Evolutionary conservation across 1,140 invertebrate genomes (phyloP), one percentile per base, ranked within the genome.

Genomic region (Penaeus indicus): DNA sequence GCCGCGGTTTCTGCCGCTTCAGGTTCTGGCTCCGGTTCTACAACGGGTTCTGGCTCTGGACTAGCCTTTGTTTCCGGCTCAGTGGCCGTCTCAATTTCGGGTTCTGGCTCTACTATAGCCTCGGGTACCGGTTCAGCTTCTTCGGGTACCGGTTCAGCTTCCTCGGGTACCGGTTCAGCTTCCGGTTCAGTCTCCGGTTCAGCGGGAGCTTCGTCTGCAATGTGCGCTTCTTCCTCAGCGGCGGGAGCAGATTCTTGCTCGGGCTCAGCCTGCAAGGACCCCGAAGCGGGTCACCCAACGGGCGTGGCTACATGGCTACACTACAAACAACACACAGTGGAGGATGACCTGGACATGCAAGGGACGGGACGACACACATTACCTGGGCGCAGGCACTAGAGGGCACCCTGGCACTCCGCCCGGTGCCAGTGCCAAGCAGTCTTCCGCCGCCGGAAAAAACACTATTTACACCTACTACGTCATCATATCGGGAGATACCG

Each of bases 251-350:
- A 13, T 47, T 81, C 86, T 21, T 86, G 72, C 60, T 47, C 54
- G 25, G 62, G 47, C 60, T 85, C 77, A 64, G 85, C 84, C 78
- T 81, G 88, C 38, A 84, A 85, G 80, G 75, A 89, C 60, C 81
- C 67, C 60, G 54, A 67, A 72, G 75, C 27, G 25, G 79, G 64
- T 89, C 83, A 85, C 62, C 84, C 42, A 25, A 25, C 32, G 21
- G 60, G 22, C 32, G 38, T 32, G 67, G n/a, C 75, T 42, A 77
- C 75, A n/a, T 11, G 11, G 61, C 60, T 64, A 63, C 4, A 25
- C 61, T 83, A 83, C 81, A 83, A 67, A 83, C 81, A 83, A 19
- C 25, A 78, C 75, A 19, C n/a, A 61, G 75, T n/a, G 60, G 64
- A 11, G 72, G 75, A 54, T 5, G 54, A 54, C 54, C 54, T 54